phyloP scores from a whole-genome alignment of 1,140 invertebrate genomes.

The Aleiodes sp. region DNA sequence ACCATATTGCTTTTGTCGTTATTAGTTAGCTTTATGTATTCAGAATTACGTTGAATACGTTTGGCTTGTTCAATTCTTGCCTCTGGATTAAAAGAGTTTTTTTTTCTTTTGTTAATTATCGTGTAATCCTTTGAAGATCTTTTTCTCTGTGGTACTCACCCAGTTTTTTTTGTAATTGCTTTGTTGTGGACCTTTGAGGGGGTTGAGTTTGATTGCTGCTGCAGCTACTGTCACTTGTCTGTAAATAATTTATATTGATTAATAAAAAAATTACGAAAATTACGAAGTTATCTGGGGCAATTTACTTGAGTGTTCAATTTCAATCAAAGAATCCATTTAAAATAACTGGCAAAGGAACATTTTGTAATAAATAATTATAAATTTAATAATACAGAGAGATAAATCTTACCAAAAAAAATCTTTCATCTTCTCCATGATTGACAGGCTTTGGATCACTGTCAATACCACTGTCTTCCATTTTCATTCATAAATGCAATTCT shows the following conservation, averaged over 20 bases:
- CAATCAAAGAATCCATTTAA: no score
- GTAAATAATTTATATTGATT: conserved; percentile 36
- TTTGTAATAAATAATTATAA: conserved; percentile 10
- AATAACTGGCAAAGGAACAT: no score
- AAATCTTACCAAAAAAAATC: conserved; percentile 60
- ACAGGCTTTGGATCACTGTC: conserved; percentile 70
- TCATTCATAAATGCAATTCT: conserved; percentile 10
- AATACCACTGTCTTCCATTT: conserved; percentile 74
- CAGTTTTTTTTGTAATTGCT: conserved; percentile 66
- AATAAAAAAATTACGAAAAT: no score
- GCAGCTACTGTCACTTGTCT: conserved; percentile 65
- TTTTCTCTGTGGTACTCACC: conserved; percentile 47
- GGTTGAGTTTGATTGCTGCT: conserved; percentile 60
- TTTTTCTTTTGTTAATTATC: not conserved
- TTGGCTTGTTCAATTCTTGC: conserved; percentile 69
- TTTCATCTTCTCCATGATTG: conserved; percentile 60
- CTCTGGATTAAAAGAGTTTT: conserved; percentile 52
- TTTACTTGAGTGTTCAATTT: no score
- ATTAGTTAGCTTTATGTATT: conserved; percentile 67
- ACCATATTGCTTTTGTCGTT: conserved; percentile 49
- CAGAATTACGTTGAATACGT: conserved; percentile 66
- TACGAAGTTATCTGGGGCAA: no score
- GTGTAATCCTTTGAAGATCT: not conserved
- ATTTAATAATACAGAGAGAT: not conserved
- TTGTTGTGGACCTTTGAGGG: conserved; percentile 54